Evolutionary conservation across 1,140 invertebrate species (phyloP), one percentile per base, ranked within the genome.

Genomic region (Paramacrobiotus metropolitanus): DNA sequence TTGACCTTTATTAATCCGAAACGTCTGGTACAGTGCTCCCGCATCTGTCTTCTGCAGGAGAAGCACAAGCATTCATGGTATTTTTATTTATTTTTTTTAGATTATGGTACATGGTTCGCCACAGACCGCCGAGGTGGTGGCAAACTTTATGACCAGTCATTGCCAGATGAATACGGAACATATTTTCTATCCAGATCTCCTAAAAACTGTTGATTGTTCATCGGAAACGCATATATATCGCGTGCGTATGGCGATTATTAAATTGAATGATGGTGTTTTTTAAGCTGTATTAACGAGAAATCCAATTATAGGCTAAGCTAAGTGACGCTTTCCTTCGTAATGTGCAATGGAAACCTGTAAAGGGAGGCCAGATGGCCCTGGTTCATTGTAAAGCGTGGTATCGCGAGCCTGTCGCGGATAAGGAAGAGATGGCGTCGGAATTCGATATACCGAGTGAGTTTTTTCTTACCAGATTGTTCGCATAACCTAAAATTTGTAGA

Each of bases 171-270:
- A 76, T 62, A 82, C 60, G n/a, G 44, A 82, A 1, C 80, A 84
- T 66, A 82, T 96, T 0, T 95, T 90, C 71, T 81, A 83, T 3
- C 93, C 94, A 1, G 75, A 73, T 15, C 77, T 82, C 60, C 85
- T 87, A 0, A 90, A 97, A 70, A 78, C 81, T 1, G 79, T 99
- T 2, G 92, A 98, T 74, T 91, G 86, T 1, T 98, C 94, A 0
- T 94, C 89, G 0, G 94, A 99, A 75, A 91, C 87, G 2, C 87
- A 96, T 68, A 98, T 99, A 68, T 96, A 93, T 73, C 94, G 97
- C 77, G 90, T 95, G 68, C 71, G 67, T 64, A 63, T 4, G 60
- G n/a, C n/a, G n/a, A n/a, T n/a, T n/a, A n/a, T n/a, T n/a, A n/a
- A n/a, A n/a, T n/a, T n/a, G n/a, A n/a, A n/a, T n/a, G n/a, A n/a